A percentile compares a stretch with the other conserved stretches of the same genome.
phyloP scores from a whole-genome alignment of 2,888 invertebrate genomes.

The Mythimna ferrago region DNA sequence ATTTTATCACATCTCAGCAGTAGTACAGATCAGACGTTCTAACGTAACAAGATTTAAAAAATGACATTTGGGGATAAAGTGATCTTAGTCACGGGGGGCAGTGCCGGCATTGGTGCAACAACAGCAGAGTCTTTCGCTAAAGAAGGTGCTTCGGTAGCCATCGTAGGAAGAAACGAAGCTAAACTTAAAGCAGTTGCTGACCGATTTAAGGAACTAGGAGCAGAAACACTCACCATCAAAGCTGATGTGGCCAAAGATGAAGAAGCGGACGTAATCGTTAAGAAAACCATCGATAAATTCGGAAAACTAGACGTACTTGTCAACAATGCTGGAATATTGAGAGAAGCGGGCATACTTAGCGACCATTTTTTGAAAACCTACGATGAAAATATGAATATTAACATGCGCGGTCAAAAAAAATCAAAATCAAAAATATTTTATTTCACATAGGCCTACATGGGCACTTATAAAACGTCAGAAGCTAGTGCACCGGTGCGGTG shows the following conservation, averaged over 20 bases:
- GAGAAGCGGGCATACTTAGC: slow-evolving; percentile 42
- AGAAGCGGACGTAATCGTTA: slow-evolving; percentile 61
- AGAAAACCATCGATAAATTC: slow-evolving; percentile 65
- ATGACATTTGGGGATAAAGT: slow-evolving; percentile 76
- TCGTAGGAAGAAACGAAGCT: slow-evolving; percentile 73
- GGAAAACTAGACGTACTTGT: slow-evolving; percentile 71
- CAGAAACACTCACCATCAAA: slow-evolving; percentile 58
- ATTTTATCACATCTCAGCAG: not conserved
- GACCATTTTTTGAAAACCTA: slow-evolving; percentile 56
- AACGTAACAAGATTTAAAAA: not conserved
- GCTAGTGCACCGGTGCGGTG: too few species aligned
- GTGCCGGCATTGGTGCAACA: slow-evolving; percentile 77
- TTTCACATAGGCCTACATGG: too few species aligned
- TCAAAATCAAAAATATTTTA: too few species aligned
- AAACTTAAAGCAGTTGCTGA: slow-evolving; percentile 68
- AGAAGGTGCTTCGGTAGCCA: slow-evolving; percentile 72
- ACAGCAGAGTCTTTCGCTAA: slow-evolving; percentile 71
- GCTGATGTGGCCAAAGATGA: slow-evolving; percentile 70
- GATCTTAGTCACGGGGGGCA: slow-evolving; percentile 74
- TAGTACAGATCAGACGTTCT: slow-evolving; percentile 21
- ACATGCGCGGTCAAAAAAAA: too few species aligned
- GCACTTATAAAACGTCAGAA: too few species aligned
- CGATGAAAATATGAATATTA: slow-evolving; percentile 66
- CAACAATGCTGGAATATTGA: slow-evolving; percentile 70
- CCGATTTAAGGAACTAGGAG: slow-evolving; percentile 61